Evolutionary conservation across 1,140 invertebrate genomes (phyloP).

Genomic region (Drosophila asahinai): DNA sequence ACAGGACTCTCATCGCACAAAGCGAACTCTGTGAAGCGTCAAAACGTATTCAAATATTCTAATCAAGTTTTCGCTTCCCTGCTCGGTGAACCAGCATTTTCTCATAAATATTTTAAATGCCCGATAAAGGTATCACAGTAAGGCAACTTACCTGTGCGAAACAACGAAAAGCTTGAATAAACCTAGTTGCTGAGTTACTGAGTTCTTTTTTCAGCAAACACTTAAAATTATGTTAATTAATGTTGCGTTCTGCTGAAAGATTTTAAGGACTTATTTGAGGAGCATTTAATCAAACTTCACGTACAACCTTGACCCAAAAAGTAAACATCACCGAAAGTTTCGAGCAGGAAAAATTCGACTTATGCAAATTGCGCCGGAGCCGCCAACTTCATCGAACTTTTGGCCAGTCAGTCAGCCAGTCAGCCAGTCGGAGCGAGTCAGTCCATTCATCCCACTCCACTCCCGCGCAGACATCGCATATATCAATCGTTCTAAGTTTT

Average conservation of each 20-base stretch:
- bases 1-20: constrained; percentile 37
- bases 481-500: constrained; percentile 77
- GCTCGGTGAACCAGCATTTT: constrained; percentile 18
- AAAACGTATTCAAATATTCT: constrained; percentile 69
- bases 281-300: constrained; percentile 19
- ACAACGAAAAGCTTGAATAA: background rate
- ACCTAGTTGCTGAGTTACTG: background rate
- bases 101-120: constrained; percentile 30
- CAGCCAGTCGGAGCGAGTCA: constrained; percentile 34
- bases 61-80: constrained; percentile 40
- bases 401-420: constrained; percentile 1
- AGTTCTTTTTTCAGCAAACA: background rate
- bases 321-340: constrained; percentile 28
- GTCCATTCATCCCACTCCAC: constrained; percentile 62
- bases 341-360: constrained; percentile 18
- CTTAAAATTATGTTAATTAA: background rate
- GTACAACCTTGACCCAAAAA: constrained; percentile 39
- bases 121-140: constrained; percentile 2
- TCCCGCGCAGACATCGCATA: constrained; percentile 53
- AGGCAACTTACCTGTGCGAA: background rate
- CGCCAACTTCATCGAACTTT: constrained; percentile 49
- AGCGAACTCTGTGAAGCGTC: constrained; percentile 45
- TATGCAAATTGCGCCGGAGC: constrained; percentile 53
- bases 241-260: background rate
- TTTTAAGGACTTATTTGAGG: background rate